Conservation (phyloP, 1,140 invertebrate species). For the Danaus melanippus region DNA sequence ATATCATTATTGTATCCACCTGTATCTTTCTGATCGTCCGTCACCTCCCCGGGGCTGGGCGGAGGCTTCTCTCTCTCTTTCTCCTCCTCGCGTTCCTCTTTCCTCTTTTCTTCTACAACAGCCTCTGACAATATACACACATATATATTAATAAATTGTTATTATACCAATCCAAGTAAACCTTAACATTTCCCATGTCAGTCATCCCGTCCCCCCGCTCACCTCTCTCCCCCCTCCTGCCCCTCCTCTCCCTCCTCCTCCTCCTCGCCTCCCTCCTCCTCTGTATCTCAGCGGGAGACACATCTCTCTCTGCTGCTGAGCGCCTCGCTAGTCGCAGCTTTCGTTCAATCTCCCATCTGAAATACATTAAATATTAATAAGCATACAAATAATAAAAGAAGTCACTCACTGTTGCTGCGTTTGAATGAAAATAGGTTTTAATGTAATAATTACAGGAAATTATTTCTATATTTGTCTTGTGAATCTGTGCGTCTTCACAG, state of each 20-base stretch:
- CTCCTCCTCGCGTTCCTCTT: constrained; percentile 69
- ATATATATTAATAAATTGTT: not conserved
- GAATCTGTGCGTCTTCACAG: too few species aligned
- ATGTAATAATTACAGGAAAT: too few species aligned
- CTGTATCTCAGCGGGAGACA: constrained; percentile 35
- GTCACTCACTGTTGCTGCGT: too few species aligned
- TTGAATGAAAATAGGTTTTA: too few species aligned
- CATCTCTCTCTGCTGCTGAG: constrained; percentile 45
- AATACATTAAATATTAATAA: constrained; percentile 6
- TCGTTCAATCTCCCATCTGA: constrained; percentile 96
- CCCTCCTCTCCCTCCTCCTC: constrained; percentile 30
- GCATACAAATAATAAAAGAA: too few species aligned
- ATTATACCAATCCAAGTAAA: not conserved
- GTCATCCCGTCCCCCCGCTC: constrained; percentile 52
- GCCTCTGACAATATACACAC: constrained; percentile 1
- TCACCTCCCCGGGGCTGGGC: constrained; percentile 50
- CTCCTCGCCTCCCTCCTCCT: constrained; percentile 32
- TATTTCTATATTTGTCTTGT: too few species aligned
- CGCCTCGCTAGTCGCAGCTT: constrained; percentile 91
- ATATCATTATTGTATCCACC: constrained; percentile 24
- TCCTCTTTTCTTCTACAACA: constrained; percentile 33
- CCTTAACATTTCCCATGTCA: constrained; percentile 13
- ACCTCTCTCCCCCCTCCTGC: constrained; percentile 49
- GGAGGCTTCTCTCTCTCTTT: constrained; percentile 65
- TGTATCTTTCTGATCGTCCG: constrained; percentile 48